Evolutionary conservation across 2,888 invertebrate species (phyloP).

Genomic region (Hypomecis punctinalis): DNA sequence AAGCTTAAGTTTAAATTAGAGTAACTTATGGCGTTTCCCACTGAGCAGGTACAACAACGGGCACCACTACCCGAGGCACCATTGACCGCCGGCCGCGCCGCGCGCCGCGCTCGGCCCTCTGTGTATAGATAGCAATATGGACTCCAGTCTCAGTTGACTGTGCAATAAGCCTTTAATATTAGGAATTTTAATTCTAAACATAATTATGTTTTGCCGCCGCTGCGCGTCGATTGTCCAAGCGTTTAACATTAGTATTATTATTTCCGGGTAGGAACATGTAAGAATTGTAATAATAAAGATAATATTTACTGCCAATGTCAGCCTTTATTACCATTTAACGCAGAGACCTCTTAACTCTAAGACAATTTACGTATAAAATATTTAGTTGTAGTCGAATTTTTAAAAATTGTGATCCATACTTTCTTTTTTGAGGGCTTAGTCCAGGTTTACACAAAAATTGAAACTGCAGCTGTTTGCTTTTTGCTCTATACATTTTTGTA

Average conservation of each 20-base stretch:
- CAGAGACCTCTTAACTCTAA: constrained; percentile 40
- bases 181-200: not conserved
- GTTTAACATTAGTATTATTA: constrained; percentile 36
- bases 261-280: constrained; percentile 38
- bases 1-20: too few relatives aligned
- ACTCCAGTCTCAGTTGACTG: constrained; percentile 59
- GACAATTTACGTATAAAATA: constrained; percentile 41
- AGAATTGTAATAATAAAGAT: constrained; percentile 39
- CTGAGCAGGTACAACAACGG: constrained; percentile 70
- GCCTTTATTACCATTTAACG: constrained; percentile 52
- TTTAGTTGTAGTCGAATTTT: constrained; percentile 47
- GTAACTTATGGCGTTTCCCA: not conserved
- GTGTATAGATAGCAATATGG: constrained; percentile 68
- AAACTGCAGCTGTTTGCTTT: too few relatives aligned
- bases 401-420: constrained; percentile 41
- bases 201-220: constrained; percentile 39
- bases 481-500: too few relatives aligned
- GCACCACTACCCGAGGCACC: constrained; percentile 76
- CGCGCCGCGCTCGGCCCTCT: constrained; percentile 55
- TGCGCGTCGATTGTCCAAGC: constrained; percentile 39
- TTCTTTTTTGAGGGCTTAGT: too few relatives aligned
- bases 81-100: constrained; percentile 67
- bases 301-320: constrained; percentile 59
- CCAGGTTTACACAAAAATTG: too few relatives aligned
- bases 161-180: constrained; percentile 46